Evolutionary conservation across 2,888 invertebrate species (phyloP).

Genomic region (Metellina segmentata): DNA sequence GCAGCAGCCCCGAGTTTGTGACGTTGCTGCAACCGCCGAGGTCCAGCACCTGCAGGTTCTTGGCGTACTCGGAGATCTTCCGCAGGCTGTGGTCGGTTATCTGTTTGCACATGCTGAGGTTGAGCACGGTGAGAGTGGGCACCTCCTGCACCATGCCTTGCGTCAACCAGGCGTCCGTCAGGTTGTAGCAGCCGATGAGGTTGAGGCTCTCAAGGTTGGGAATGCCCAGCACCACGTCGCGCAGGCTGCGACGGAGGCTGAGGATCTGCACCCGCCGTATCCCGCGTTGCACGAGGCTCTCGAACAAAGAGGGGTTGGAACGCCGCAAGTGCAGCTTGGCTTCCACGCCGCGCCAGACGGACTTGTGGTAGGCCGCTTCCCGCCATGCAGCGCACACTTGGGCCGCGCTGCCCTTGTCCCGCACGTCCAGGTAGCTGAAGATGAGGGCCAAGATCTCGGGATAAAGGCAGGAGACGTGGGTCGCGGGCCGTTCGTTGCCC

Average conservation of each 20-base stretch:
- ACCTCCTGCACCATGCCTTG: slow-evolving; percentile 89
- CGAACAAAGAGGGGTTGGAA: slow-evolving; percentile 91
- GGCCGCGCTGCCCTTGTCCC: slow-evolving; percentile 93
- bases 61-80: slow-evolving; percentile 83
- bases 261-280: slow-evolving; percentile 94
- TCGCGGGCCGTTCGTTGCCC: slow-evolving; percentile 71
- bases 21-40: slow-evolving; percentile 95
- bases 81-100: slow-evolving; percentile 94
- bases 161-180: slow-evolving; percentile 91
- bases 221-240: slow-evolving; percentile 92
- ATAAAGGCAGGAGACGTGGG: slow-evolving; percentile 92
- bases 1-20: slow-evolving; percentile 91
- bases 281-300: slow-evolving; percentile 91
- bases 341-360: slow-evolving; percentile 96
- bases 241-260: slow-evolving; percentile 89
- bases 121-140: slow-evolving; percentile 87
- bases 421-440: slow-evolving; percentile 92
- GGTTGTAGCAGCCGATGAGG: slow-evolving; percentile 95
- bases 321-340: slow-evolving; percentile 91
- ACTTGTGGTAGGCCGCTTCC: slow-evolving; percentile 94
- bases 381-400: slow-evolving; percentile 92
- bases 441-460: slow-evolving; percentile 96
- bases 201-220: slow-evolving; percentile 93
- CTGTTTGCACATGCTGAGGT: slow-evolving; percentile 96
- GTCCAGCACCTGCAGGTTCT: slow-evolving; percentile 91